A percentile compares a stretch with the other conserved stretches of the same genome.
These are phyloP conservation scores for Sternarchorhynchus goeldii DNA, from an alignment of 2,797 vertebrate species.

Conservation along the genomic window DNA sequence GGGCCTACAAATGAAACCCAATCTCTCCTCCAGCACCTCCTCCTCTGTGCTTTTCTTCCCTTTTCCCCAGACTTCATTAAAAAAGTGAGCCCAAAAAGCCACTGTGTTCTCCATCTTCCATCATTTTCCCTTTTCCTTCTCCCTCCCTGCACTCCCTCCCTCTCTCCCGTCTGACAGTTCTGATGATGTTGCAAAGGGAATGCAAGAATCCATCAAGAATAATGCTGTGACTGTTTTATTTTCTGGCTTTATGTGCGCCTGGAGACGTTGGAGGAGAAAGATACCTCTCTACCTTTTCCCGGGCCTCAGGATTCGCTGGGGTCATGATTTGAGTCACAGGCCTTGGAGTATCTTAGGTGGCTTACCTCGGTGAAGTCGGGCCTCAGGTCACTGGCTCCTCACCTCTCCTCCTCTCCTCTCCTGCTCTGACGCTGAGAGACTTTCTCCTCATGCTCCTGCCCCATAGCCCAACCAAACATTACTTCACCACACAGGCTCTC, in stretches of 20 bases:
- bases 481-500: conserved; percentile 76
- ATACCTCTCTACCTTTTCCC: conserved; percentile 18
- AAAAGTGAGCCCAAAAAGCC: conserved; percentile 58
- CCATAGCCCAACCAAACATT: conserved; percentile 74
- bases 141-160: background rate
- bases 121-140: background rate
- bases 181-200: conserved; percentile 60
- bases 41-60: conserved; percentile 52
- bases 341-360: conserved; percentile 3
- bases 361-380: background rate
- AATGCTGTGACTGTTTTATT: conserved; percentile 59
- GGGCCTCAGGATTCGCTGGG: conserved; percentile 24
- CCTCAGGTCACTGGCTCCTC: conserved; percentile 15
- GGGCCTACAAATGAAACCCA: conserved; percentile 71
- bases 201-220: conserved; percentile 42
- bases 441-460: conserved; percentile 68
- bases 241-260: conserved; percentile 49
- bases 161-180: conserved; percentile 35
- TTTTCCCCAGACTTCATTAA: conserved; percentile 70
- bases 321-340: conserved; percentile 21
- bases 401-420: conserved; percentile 51
- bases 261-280: conserved; percentile 42
- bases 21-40: conserved; percentile 61
- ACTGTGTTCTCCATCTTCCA: conserved; percentile 35
- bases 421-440: conserved; percentile 70